phyloP scores from a whole-genome alignment of 2,888 invertebrate species.

The Cosmia trapezina region DNA sequence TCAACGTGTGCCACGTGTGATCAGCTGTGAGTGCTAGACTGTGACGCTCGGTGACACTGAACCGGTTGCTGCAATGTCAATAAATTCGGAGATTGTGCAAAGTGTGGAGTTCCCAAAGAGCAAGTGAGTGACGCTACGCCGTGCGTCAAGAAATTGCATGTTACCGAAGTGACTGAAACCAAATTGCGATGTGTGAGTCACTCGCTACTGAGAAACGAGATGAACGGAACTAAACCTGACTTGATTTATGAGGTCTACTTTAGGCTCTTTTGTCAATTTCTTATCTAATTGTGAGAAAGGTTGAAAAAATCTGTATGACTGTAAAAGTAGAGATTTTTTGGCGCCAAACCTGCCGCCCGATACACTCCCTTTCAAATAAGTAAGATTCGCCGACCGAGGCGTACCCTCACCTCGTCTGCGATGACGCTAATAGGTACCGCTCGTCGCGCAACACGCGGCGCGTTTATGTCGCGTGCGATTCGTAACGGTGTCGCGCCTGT shows the following conservation, averaged over 20 bases:
- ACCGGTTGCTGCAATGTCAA: slow-evolving; percentile 29
- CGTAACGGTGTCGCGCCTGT: no score
- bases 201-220: slow-evolving; percentile 29
- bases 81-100: slow-evolving; percentile 22
- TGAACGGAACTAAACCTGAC: slow-evolving; percentile 36
- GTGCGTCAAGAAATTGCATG: slow-evolving; percentile 41
- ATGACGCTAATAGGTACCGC: no score
- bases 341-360: no score
- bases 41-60: slow-evolving; percentile 9
- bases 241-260: slow-evolving; percentile 32
- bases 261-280: no score
- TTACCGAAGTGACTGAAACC: slow-evolving; percentile 5
- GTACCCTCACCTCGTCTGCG: no score
- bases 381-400: no score
- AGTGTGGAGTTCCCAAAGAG: slow-evolving; percentile 24
- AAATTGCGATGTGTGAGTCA: slow-evolving; percentile 32
- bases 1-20: slow-evolving; percentile 11
- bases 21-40: neutral
- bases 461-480: no score
- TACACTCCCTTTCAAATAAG: no score
- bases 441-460: no score
- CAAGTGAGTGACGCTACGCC: slow-evolving; percentile 4
- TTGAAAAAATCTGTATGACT: no score
- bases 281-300: no score
- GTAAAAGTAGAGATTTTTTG: no score